Base-by-base conservation (phyloP, 2,113 vertebrate genomes). In the Orthonyx spaldingii region DNA sequence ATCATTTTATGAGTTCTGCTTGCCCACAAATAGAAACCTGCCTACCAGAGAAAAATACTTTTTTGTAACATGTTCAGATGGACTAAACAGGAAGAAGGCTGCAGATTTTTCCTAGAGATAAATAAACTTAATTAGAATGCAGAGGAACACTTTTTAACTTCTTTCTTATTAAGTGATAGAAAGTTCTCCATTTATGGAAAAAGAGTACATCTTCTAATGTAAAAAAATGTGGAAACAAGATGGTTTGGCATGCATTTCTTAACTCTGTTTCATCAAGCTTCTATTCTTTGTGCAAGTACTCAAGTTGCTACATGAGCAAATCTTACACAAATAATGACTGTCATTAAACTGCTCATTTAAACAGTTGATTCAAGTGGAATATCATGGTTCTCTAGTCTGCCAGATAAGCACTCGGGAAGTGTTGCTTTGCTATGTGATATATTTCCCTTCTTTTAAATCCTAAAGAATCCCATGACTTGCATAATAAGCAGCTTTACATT, bases 231-330 rank as follows among this genome's bases (percentile, higher is more conserved):
- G 52, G 64, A 94, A 95, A 94, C 82, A 70, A 91, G 87, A 95
- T 69, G 41, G 68, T 84, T 96, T 95, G 85, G 85, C 24, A 71
- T 75, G 80, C 83, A 90, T 92, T 96, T 96, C 92, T 96, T 89
- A 93, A 95, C 56, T 92, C 47, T 71, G 20, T 90, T 95, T 96
- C 94, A 97, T 96, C 94, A 97, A 90, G 92, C 90, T 86, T 74
- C 90, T 95, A 96, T 96, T 97, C 86, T 94, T 94, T 84, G 69
- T 75, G 65, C 64, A 95, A 96, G 76, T 81, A 90, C 60, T 89
- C 92, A 64, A 95, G 88, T 77, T 94, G 95, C 91, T 91, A 83
- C 71, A 94, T 74, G 88, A 97, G 91, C 94, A 95, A 88, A 93
- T 91, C 87, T 86, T 83, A 56, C 66, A 88, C 88, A 92, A 96